Percentiles rank a stretch among this genome's conserved stretches.
Conservation (phyloP, 37 sponge, comb jelly and placozoan species). For the Crambe crambe region DNA sequence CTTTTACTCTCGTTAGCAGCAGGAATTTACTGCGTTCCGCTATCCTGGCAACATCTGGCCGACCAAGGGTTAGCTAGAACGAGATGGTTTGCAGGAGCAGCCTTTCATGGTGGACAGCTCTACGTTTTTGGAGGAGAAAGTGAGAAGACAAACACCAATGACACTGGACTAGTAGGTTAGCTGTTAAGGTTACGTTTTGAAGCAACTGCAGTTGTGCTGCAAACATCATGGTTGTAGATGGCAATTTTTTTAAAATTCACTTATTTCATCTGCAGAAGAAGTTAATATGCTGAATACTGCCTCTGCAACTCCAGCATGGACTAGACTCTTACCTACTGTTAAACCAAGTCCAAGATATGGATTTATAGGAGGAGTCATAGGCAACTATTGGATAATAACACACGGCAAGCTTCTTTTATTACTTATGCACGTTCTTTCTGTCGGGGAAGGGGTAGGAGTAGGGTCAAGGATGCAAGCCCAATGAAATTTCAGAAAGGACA, state of each 20-base stretch:
- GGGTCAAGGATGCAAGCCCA: too few relatives aligned
- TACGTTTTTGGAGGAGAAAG: slow-evolving; percentile 36
- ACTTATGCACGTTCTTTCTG: too few relatives aligned
- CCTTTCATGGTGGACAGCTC: not conserved
- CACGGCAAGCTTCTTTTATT: slow-evolving; percentile 29
- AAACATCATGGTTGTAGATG: too few relatives aligned
- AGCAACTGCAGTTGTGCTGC: too few relatives aligned
- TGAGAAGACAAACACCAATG: not conserved
- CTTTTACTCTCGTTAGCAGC: not conserved
- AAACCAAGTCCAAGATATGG: slow-evolving; percentile 26
- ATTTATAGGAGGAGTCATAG: slow-evolving; percentile 30
- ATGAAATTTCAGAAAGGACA: too few relatives aligned
- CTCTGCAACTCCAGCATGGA: not conserved
- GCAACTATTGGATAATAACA: slow-evolving; percentile 30
- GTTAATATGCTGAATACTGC: not conserved
- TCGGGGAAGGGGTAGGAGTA: too few relatives aligned
- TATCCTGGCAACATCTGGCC: not conserved
- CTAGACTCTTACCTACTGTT: not conserved
- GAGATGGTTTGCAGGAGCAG: slow-evolving; percentile 16
- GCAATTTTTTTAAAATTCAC: too few relatives aligned
- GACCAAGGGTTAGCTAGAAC: not conserved
- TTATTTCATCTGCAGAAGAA: not conserved
- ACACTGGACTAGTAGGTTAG: slow-evolving; percentile 15
- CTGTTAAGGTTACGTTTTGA: not conserved
- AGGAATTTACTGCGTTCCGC: not conserved